phyloP scores from a whole-genome alignment of 2,797 vertebrate genomes.

The Ibycter americanus region DNA sequence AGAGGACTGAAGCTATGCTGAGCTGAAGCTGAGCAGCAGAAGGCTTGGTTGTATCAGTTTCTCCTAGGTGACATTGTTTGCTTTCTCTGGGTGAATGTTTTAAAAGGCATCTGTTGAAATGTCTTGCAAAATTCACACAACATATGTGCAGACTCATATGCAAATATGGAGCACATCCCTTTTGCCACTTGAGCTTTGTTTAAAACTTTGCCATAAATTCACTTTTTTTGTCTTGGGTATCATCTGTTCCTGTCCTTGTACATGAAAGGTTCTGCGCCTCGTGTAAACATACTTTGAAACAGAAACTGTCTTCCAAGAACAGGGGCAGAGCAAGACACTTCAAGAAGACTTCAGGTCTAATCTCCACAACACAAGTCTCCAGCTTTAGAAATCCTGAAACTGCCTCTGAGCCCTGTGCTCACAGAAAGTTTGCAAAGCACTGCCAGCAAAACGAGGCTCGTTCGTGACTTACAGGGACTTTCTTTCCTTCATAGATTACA shows the following conservation, averaged over 20 bases:
- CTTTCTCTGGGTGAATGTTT: slow-evolving; percentile 54
- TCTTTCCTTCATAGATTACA: not conserved
- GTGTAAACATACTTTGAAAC: not conserved
- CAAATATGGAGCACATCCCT: slow-evolving; percentile 29
- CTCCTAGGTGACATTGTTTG: slow-evolving; percentile 56
- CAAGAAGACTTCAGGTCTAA: not conserved
- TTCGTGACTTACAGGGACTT: not conserved
- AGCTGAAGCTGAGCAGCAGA: slow-evolving; percentile 65
- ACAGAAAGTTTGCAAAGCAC: not conserved
- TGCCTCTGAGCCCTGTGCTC: not conserved
- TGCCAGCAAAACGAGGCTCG: not conserved
- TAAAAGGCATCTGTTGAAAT: slow-evolving; percentile 47
- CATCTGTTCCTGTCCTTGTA: not conserved
- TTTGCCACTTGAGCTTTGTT: slow-evolving; percentile 30
- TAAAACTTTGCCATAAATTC: not conserved
- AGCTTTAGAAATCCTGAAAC: not conserved
- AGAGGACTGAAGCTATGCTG: not conserved
- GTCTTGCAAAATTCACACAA: slow-evolving; percentile 54
- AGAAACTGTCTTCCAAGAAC: not conserved
- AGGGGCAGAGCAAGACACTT: not conserved
- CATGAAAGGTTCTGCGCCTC: not conserved
- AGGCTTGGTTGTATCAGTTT: slow-evolving; percentile 21
- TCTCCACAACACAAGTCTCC: not conserved
- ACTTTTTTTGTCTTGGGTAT: not conserved
- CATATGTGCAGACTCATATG: slow-evolving; percentile 47